Conservation (phyloP, 2,113 vertebrate species). For the Rhinopomastus cyanomelas region DNA sequence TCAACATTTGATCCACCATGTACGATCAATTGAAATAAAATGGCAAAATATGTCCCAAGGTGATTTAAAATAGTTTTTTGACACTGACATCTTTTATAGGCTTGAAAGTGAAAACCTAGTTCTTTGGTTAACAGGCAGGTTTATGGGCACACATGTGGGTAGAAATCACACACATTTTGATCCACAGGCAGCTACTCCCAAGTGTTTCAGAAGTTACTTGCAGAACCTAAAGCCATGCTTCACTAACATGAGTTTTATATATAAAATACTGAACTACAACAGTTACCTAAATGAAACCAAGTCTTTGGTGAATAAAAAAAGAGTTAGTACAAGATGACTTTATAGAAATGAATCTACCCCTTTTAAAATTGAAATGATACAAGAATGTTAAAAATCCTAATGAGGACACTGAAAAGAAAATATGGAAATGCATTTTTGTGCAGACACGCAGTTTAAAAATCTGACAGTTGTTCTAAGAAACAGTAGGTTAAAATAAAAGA, state of each 20-base stretch:
- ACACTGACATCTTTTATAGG: not conserved
- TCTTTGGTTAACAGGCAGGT: not conserved
- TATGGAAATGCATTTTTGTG: not conserved
- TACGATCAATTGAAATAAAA: not conserved
- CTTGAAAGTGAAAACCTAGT: not conserved
- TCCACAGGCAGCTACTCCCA: not conserved
- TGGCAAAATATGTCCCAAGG: not conserved
- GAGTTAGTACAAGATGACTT: not conserved
- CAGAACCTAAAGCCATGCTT: not conserved
- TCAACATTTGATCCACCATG: not conserved
- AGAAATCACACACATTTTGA: not conserved
- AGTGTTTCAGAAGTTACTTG: not conserved
- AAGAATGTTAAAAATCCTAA: not conserved
- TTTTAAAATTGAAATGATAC: not conserved
- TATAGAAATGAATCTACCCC: not conserved
- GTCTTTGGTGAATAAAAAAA: not conserved
- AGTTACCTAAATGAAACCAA: not conserved
- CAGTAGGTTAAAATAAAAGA: not conserved
- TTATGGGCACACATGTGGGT: not conserved
- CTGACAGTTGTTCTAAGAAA: not conserved
- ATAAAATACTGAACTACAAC: not conserved
- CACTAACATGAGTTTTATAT: not conserved
- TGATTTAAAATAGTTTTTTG: not conserved
- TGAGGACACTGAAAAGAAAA: not conserved
- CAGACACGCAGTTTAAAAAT: not conserved